Evolutionary conservation across 53 echinoderm and acorn worm species (phyloP), one percentile per base, ranked within the genome.

Genomic region (Antedon mediterranea): DNA sequence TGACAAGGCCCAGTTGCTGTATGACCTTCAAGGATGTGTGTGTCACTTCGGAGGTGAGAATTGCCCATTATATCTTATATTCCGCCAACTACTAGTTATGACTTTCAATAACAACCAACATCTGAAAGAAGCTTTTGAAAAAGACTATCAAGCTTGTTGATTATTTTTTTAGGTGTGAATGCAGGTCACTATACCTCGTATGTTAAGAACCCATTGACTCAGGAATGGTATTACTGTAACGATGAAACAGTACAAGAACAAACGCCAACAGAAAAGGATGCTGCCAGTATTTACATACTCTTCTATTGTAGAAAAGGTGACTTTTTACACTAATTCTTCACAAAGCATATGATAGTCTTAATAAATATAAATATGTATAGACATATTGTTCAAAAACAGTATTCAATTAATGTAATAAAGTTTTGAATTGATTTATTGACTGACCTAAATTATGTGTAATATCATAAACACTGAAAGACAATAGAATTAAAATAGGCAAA

Each of bases 31-130:
- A 78, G 86, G 90, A 78, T 84, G 84, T 74, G 90, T 98, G 30
- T 92, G 87, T 31, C 98, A 98, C 70, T 98, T 98, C 90, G 98
- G 98, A 82, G 93, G 98, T 98, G 83, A 82, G 85, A 33, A 30
- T 28, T n/a, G n/a, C n/a, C n/a, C n/a, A n/a, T n/a, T 76, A 28
- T 71, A 2, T 78, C 9, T 33, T 73, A 31, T 79, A 4, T 30
- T 75, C 18, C 31, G 31, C 0, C n/a, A n/a, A n/a, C n/a, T n/a
- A n/a, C n/a, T n/a, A n/a, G n/a, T n/a, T n/a, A n/a, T n/a, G n/a
- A n/a, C n/a, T n/a, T n/a, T n/a, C n/a, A n/a, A n/a, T n/a, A n/a
- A n/a, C n/a, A n/a, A n/a, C n/a, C n/a, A n/a, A n/a, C n/a, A n/a
- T n/a, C n/a, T n/a, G n/a, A n/a, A n/a, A n/a, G n/a, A n/a, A n/a